These are phyloP conservation scores for Champsocephalus gunnari DNA, from an alignment of 2,797 vertebrate genomes.

Conservation along the genomic window DNA sequence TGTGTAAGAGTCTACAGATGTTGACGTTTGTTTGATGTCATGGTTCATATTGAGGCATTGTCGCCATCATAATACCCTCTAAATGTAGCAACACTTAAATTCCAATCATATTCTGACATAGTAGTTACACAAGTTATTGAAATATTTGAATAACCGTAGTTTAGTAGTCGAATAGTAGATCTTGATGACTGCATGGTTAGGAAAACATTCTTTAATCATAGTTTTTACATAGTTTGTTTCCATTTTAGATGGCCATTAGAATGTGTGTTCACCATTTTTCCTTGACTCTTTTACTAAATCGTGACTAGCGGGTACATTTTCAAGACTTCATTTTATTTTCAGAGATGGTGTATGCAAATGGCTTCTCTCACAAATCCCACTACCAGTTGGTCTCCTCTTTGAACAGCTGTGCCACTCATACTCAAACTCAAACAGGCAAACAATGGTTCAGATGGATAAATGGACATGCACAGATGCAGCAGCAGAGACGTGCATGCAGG, in stretches of 20 bases:
- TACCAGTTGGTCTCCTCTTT: conserved; percentile 72
- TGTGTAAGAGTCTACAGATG: neutral
- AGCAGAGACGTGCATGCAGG: conserved; percentile 37
- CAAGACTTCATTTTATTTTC: conserved; percentile 33
- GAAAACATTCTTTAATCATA: neutral
- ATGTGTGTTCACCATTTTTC: neutral
- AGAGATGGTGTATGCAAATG: conserved; percentile 23
- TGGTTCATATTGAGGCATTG: neutral
- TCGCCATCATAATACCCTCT: neutral
- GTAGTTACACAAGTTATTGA: neutral
- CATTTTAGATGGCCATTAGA: neutral
- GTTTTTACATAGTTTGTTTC: neutral
- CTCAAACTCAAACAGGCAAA: conserved; percentile 57
- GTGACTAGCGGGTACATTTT: conserved; percentile 14
- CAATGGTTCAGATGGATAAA: conserved; percentile 63
- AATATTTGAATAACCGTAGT: neutral
- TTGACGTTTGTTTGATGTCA: conserved; percentile 8
- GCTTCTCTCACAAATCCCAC: conserved; percentile 54
- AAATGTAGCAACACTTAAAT: neutral
- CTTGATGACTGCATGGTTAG: neutral
- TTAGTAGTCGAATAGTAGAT: neutral
- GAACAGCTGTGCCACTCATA: conserved; percentile 67
- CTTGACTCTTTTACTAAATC: neutral
- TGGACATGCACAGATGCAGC: conserved; percentile 51
- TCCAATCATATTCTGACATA: neutral